These are phyloP conservation scores for Rhyacichthys aspro DNA, from an alignment of 2,797 vertebrate species.

Conservation along the genomic window DNA sequence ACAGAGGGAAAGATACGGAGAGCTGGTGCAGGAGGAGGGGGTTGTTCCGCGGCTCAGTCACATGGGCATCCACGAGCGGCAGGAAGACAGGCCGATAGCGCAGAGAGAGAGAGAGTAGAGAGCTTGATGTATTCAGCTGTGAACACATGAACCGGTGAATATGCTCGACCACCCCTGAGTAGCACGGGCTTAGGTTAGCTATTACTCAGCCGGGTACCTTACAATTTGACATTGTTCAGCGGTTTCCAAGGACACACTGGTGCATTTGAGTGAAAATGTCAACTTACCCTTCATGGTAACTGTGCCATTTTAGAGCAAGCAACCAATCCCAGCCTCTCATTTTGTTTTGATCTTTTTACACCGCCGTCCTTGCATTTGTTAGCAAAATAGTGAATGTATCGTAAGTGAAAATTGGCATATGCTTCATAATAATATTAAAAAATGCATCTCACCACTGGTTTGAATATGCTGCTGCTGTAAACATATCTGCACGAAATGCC, in stretches of 20 bases:
- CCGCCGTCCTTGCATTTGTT: too few relatives aligned
- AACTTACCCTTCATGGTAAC: not conserved
- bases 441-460: not conserved
- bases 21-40: constrained; percentile 47
- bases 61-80: constrained; percentile 68
- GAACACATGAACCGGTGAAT: constrained; percentile 28
- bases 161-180: constrained; percentile 21
- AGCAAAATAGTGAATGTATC: not conserved
- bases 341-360: too few relatives aligned
- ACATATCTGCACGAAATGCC: constrained; percentile 21
- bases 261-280: not conserved
- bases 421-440: not conserved
- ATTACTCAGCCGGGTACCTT: constrained; percentile 12
- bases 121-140: constrained; percentile 37
- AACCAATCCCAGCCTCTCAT: too few relatives aligned
- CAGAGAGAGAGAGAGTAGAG: constrained; percentile 22
- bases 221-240: constrained; percentile 12
- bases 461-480: constrained; percentile 9
- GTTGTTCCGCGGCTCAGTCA: constrained; percentile 66
- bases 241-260: constrained; percentile 14
- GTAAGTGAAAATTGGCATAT: not conserved
- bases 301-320: constrained; percentile 1
- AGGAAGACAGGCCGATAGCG: constrained; percentile 16
- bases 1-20: constrained; percentile 38
- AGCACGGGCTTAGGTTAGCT: constrained; percentile 15